Evolutionary conservation across 2,888 invertebrate genomes (phyloP).

Genomic region (Ectemnius continuus): DNA sequence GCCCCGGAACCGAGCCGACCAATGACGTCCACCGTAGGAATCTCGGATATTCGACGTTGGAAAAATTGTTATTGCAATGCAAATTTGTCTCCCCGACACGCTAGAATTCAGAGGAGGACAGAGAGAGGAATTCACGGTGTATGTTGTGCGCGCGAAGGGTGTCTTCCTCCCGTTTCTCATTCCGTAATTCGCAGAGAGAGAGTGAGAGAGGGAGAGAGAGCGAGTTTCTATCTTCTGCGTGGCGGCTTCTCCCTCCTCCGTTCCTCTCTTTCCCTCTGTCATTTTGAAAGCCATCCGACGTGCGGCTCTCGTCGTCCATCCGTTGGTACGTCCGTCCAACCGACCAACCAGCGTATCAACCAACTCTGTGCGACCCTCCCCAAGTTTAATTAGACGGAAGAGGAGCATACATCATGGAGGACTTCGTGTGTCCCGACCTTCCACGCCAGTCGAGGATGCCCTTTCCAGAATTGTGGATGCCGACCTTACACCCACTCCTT

Average conservation of each 20-base stretch:
- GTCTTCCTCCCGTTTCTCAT: conserved; percentile 5
- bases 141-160: no score
- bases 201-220: no score
- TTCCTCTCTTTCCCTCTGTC: conserved; percentile 50
- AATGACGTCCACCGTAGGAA: no score
- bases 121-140: no score
- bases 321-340: conserved; percentile 56
- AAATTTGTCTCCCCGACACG: no score
- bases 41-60: no score
- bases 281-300: conserved; percentile 67
- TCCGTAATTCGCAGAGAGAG: conserved; percentile 17
- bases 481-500: conserved; percentile 54
- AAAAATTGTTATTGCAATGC: no score
- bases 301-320: conserved; percentile 50
- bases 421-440: conserved; percentile 62
- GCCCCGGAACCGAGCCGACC: no score
- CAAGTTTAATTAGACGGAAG: conserved; percentile 74
- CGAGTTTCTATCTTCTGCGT: conserved; percentile 28
- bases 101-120: no score
- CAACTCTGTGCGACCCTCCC: conserved; percentile 62
- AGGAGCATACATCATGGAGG: conserved; percentile 68
- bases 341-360: conserved; percentile 51
- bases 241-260: conserved; percentile 41
- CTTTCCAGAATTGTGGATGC: conserved; percentile 63
- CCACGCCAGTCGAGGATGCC: conserved; percentile 55